phyloP scores from a whole-genome alignment of 2,888 invertebrate genomes.

The Spodoptera picta region DNA sequence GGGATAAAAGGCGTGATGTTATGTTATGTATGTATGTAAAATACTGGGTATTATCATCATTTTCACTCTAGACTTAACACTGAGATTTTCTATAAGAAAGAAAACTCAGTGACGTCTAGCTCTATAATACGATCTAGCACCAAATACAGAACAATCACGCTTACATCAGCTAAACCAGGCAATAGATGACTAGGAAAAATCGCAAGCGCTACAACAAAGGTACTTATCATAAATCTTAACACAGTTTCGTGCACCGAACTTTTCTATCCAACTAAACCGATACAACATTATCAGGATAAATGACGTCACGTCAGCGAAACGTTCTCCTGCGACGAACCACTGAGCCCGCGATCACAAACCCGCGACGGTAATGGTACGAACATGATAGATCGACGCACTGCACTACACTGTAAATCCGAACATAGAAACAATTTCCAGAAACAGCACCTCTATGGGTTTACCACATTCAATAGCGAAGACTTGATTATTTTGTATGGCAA shows the following conservation, averaged over 20 bases:
- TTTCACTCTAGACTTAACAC: no score
- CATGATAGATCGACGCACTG: conserved; percentile 72
- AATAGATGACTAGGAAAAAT: no score
- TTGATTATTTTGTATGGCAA: no score
- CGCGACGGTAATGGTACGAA: conserved; percentile 74
- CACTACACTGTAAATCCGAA: conserved; percentile 39
- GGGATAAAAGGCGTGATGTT: no score
- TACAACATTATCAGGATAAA: conserved; percentile 47
- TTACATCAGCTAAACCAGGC: no score
- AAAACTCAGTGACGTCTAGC: no score
- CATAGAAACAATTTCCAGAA: background rate
- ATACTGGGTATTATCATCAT: no score
- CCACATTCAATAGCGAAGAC: no score
- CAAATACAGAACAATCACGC: no score
- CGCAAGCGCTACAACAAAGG: conserved; percentile 7
- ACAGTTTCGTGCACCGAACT: conserved; percentile 27
- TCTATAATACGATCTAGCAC: no score
- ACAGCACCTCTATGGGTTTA: conserved; percentile 1
- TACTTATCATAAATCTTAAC: conserved; percentile 26
- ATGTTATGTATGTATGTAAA: no score
- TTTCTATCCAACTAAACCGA: conserved; percentile 36
- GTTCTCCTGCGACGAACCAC: conserved; percentile 27
- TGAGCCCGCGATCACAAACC: conserved; percentile 24
- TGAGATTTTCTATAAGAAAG: no score
- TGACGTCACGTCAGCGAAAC: conserved; percentile 41